Evolutionary conservation across 1,140 invertebrate species (phyloP).

Genomic region (Chionoecetes opilio): DNA sequence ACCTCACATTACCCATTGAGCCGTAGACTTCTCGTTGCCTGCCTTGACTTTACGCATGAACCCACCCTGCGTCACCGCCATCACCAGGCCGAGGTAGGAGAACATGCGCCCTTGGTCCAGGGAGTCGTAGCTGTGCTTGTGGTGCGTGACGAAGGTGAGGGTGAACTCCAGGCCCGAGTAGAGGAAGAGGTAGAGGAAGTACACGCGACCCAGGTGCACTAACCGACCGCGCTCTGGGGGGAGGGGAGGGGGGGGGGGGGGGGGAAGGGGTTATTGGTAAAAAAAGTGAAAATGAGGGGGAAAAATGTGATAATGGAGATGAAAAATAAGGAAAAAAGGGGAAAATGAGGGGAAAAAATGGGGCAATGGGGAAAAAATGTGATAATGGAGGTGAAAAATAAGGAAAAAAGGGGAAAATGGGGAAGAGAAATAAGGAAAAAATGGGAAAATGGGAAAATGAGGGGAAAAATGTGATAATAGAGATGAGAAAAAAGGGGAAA

Average conservation of each 20-base stretch:
- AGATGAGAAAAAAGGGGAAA: not conserved
- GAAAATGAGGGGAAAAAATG: not conserved
- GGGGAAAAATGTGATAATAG: not conserved
- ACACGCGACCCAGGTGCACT: conserved; percentile 91
- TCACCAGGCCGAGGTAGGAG: conserved; percentile 95
- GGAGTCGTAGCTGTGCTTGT: conserved; percentile 94
- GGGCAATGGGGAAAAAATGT: not conserved
- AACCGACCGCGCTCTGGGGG: conserved; percentile 87
- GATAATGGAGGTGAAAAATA: not conserved
- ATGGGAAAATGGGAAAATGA: not conserved
- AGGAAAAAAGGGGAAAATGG: not conserved
- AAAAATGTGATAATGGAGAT: not conserved
- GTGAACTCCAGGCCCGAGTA: conserved; percentile 99
- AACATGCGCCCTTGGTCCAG: conserved; percentile 99
- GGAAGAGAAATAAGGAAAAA: not conserved
- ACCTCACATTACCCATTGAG: conserved; percentile 82
- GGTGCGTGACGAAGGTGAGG: conserved; percentile 97
- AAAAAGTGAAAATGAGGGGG: not conserved
- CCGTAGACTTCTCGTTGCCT: conserved; percentile 90
- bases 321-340: not conserved
- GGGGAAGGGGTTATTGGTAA: too few species aligned
- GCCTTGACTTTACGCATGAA: conserved; percentile 92
- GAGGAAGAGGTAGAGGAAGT: conserved; percentile 98
- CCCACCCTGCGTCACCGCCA: conserved; percentile 96
- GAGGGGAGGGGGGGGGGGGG: too few species aligned